Evolutionary conservation across 2,113 vertebrate species (phyloP).

Genomic region (Onychorhynchus coronatus): DNA sequence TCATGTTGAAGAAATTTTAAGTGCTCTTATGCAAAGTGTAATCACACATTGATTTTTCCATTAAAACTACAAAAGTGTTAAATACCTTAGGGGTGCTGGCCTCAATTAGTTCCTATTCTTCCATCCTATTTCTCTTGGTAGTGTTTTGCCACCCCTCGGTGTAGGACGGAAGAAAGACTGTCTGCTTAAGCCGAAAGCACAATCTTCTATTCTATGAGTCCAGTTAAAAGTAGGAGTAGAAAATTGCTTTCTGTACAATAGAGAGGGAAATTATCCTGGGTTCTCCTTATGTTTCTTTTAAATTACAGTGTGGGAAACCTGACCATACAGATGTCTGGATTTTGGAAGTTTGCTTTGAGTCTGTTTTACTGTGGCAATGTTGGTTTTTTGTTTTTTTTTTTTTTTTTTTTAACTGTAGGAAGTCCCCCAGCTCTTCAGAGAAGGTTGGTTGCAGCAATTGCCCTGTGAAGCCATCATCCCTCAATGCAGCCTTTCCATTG

Average conservation of each 20-base stretch:
- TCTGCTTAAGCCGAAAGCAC: conserved; percentile 25
- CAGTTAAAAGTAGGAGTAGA: conserved; percentile 44
- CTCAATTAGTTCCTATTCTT: conserved; percentile 47
- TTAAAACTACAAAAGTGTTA: conserved; percentile 61
- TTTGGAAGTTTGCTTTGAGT: neutral
- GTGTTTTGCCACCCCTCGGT: neutral
- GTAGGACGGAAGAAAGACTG: neutral
- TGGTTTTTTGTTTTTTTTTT: no score
- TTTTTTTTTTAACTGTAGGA: neutral
- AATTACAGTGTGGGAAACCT: neutral
- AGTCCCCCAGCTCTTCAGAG: neutral
- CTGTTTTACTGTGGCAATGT: neutral
- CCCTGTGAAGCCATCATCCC: neutral
- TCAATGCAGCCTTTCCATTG: neutral
- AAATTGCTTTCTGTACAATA: conserved; percentile 39
- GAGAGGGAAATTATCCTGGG: conserved; percentile 19
- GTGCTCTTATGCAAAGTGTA: conserved; percentile 36
- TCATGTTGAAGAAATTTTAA: conserved; percentile 32
- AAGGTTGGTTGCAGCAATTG: neutral
- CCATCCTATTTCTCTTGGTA: conserved; percentile 7
- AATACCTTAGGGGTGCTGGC: conserved; percentile 27
- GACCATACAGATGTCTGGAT: neutral
- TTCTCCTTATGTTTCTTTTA: neutral
- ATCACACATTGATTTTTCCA: conserved; percentile 66
- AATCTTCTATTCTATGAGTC: conserved; percentile 16